Base-by-base conservation (phyloP, 1,140 invertebrate genomes). In the Cotesia chilonis region DNA sequence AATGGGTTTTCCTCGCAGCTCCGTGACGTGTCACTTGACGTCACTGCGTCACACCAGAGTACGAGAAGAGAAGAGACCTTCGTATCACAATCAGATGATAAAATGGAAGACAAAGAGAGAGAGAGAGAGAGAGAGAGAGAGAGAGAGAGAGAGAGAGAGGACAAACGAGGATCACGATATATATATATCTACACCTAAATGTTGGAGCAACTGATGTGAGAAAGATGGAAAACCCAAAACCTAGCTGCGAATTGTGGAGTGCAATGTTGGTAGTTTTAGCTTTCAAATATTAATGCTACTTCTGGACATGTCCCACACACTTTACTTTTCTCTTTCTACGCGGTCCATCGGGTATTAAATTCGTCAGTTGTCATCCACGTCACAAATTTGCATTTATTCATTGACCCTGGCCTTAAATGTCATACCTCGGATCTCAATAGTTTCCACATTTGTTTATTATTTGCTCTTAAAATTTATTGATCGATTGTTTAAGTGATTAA, bases 261-360 rank as follows among this genome's bases (percentile, higher is more conserved):
- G 12, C 66, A 14, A 37, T 52, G 20, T 64, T 51, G 28, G 70
- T 65, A 52, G 70, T 28, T 41, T 60, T 71, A 69, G 72, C 75
- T 20, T 77, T 80, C 67, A 80, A 81, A 78, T 81, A 81, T 81
- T 81, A 79, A 81, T 65, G 73, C 63, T 73, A 77, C 76, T 78
- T 76, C 55, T 72, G 71, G 47, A 73, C 67, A 74, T 77, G 36
- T 28, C 7, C 4, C 77, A 76, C 72, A 74, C 74, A 75, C 73
- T 65, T 72, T 74, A 71, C 69, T 71, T 51, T 38, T 37, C 66
- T 38, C 12, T 60, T 52, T 66, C 47, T 57, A 65, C 68, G 59
- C 66, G 60, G 36, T 3, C 51, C 14, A 65, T 55, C 4, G 47
- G 61, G 55, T 70, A 47, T 47, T 7, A 47, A 47, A 47, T 47